Evolutionary conservation across 1,140 invertebrate genomes (phyloP), one percentile per base, ranked within the genome.

Genomic region (Trachymyrmex septentrionalis): DNA sequence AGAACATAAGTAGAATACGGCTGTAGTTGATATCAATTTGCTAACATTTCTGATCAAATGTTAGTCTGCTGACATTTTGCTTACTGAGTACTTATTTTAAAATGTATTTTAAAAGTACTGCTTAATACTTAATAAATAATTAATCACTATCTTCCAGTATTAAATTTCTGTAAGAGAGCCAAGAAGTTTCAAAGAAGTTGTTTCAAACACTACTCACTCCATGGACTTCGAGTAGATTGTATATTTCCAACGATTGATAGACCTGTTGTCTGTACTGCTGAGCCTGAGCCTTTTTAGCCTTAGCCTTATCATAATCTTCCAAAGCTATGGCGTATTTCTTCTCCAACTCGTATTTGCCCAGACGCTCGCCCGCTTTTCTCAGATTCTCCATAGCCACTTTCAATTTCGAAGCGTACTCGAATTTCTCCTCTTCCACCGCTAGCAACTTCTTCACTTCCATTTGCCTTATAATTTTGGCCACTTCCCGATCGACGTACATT

Each of bases 401-500:
- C 3, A 99, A 93, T 89, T 98, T 98, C 64, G 98, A 97, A 0
- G 98, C 98, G 95, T 98, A 99, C 93, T 99, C 98, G 95, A 98
- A 99, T 91, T 98, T 96, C 95, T 99, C 98, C 92, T 97, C 98
- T 94, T 96, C 96, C 0, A 99, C 98, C 86, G 98, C 98, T 91
- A 97, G 96, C 77, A 97, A 96, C 93, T 99, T 99, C 92, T 98
- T 98, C 14, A 96, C 95, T 93, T 99, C 98, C 95, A 99, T 96
- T 92, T 97, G 97, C 19, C 98, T 96, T n/a, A 99, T 98, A 63
- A 98, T 96, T 90, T 97, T 97, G 0, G 98, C 98, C 5, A 99
- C 97, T 89, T 99, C 98, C n/a, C 97, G 97, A 94, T 99, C 98
- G 10, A 99, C 98, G 92, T 99, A 99, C 98, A 99, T 99, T 71